phyloP scores from a whole-genome alignment of 2,113 vertebrate genomes.

The Semnornis frantzii region DNA sequence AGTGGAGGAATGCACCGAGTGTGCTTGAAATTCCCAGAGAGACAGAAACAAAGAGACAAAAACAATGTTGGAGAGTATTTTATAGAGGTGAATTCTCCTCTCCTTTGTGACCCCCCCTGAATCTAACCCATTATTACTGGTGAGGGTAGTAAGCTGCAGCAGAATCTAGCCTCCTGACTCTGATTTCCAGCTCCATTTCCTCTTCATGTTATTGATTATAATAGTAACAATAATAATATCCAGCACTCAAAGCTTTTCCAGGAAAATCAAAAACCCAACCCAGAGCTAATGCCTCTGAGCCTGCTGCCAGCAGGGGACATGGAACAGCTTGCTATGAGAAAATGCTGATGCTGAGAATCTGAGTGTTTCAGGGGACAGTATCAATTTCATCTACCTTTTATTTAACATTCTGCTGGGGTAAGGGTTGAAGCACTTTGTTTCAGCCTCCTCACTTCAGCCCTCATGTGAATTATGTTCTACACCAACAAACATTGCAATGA shows the following conservation, averaged over 20 bases:
- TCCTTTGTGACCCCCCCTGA: not conserved
- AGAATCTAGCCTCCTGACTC: not conserved
- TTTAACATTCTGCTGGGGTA: constrained; percentile 57
- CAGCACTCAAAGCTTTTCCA: constrained; percentile 46
- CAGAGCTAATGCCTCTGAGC: constrained; percentile 31
- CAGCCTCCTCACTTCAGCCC: not conserved
- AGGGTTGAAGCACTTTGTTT: constrained; percentile 47
- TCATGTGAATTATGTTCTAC: constrained; percentile 3
- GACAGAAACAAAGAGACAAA: not conserved
- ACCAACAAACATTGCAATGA: not conserved
- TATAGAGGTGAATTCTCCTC: not conserved
- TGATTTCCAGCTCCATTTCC: constrained; percentile 42
- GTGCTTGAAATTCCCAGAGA: not conserved
- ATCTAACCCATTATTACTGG: not conserved
- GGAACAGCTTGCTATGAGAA: constrained; percentile 35
- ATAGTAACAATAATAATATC: constrained; percentile 55
- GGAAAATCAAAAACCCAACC: not conserved
- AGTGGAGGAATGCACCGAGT: not conserved
- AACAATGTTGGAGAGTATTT: not conserved
- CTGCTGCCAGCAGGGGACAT: constrained; percentile 52
- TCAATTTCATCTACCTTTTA: constrained; percentile 64
- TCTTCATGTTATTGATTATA: constrained; percentile 37
- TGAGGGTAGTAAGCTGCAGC: not conserved
- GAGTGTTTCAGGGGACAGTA: constrained; percentile 48
- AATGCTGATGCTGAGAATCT: constrained; percentile 57